phyloP scores from a whole-genome alignment of 64 coral and sea anemone species.

The Cladopsammia gracilis region DNA sequence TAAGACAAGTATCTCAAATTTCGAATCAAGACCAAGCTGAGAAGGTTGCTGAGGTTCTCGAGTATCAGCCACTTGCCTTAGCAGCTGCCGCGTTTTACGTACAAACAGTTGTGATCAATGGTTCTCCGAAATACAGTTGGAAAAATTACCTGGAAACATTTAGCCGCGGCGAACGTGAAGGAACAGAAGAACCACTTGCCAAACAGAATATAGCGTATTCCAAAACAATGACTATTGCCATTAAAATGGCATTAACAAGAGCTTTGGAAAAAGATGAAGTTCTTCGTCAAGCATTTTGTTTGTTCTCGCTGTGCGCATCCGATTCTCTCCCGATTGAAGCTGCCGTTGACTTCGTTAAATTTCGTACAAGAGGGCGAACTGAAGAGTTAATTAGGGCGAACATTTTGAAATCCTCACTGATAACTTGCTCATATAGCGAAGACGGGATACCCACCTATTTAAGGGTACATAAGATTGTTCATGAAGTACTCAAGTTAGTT shows the following conservation, averaged over 20 bases:
- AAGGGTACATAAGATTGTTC: slow-evolving; percentile 54
- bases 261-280: neutral
- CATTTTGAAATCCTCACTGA: slow-evolving; percentile 36
- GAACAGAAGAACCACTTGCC: slow-evolving; percentile 30
- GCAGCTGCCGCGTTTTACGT: slow-evolving; percentile 75
- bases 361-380: neutral
- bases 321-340: slow-evolving; percentile 58
- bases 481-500: slow-evolving; percentile 11
- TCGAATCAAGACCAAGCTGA: slow-evolving; percentile 19
- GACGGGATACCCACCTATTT: neutral
- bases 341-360: slow-evolving; percentile 39
- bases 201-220: slow-evolving; percentile 43
- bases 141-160: slow-evolving; percentile 52
- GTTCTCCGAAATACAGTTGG: slow-evolving; percentile 11
- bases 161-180: slow-evolving; percentile 31
- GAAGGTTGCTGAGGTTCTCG: slow-evolving; percentile 43
- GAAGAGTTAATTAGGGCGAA: slow-evolving; percentile 14
- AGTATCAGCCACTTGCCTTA: slow-evolving; percentile 65
- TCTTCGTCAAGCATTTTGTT: slow-evolving; percentile 37
- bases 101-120: neutral
- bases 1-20: slow-evolving; percentile 43
- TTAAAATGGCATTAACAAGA: slow-evolving; percentile 52
- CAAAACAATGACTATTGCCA: slow-evolving; percentile 53
- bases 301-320: slow-evolving; percentile 48
- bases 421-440: neutral